phyloP scores from a whole-genome alignment of 2,888 invertebrate species.

The Aphodius sticticus region DNA sequence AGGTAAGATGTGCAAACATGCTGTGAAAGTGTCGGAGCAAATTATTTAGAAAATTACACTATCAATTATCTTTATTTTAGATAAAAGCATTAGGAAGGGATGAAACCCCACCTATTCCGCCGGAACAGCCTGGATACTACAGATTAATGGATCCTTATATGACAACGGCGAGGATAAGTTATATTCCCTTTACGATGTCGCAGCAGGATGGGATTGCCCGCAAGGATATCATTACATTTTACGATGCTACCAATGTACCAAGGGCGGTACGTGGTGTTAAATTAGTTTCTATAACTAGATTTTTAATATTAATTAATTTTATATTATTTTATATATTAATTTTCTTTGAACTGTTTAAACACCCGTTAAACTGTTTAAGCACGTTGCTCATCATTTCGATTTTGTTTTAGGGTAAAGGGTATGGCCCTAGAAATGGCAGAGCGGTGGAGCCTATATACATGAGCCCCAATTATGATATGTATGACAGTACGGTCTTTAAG shows the following conservation, averaged over 20 bases:
- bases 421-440: constrained; percentile 45
- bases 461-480: constrained; percentile 41
- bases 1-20: constrained; percentile 41
- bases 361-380: no score
- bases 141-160: constrained; percentile 59
- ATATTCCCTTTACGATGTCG: constrained; percentile 51
- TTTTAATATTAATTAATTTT: constrained; percentile 12
- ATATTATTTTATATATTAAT: background rate
- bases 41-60: background rate
- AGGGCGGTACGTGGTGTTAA: constrained; percentile 40
- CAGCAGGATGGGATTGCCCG: constrained; percentile 52
- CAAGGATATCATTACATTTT: constrained; percentile 58
- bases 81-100: constrained; percentile 54
- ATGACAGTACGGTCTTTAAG: constrained; percentile 45
- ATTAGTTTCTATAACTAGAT: background rate
- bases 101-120: constrained; percentile 56
- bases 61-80: constrained; percentile 40
- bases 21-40: background rate
- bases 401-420: constrained; percentile 46
- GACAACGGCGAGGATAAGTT: constrained; percentile 53
- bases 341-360: no score
- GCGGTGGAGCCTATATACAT: constrained; percentile 41
- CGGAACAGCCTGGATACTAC: constrained; percentile 54
- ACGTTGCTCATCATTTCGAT: no score
- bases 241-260: constrained; percentile 53